Evolutionary conservation across 1,140 invertebrate genomes (phyloP).

Genomic region (Ectropis grisescens): DNA sequence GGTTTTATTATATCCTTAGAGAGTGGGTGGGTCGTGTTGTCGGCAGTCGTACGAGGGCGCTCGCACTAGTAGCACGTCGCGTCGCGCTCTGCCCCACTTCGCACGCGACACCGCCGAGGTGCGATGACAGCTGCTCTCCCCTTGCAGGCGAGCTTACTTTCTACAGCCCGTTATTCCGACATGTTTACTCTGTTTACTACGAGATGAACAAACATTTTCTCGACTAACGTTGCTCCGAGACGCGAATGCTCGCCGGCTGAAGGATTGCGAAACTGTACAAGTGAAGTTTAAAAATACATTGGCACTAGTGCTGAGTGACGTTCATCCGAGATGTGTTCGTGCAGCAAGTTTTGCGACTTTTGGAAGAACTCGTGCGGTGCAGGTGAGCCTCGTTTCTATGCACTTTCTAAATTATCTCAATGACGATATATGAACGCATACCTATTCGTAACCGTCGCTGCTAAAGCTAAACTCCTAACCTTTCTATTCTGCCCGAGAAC

Average conservation of each 20-base stretch:
- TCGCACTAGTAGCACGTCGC: constrained; percentile 30
- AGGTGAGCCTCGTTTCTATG: constrained; percentile 35
- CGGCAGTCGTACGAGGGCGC: constrained; percentile 49
- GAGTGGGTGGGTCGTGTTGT: constrained; percentile 3
- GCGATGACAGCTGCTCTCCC: constrained; percentile 33
- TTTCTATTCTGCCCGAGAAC: no score
- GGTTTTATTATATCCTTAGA: constrained; percentile 32
- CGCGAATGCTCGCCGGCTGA: constrained; percentile 37
- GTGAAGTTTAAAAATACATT: constrained; percentile 68
- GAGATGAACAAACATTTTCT: constrained; percentile 34
- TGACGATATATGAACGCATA: no score
- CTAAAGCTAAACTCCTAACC: no score
- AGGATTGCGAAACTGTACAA: constrained; percentile 61
- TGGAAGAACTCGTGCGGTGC: constrained; percentile 61
- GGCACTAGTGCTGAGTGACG: constrained; percentile 49
- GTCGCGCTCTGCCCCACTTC: constrained; percentile 8
- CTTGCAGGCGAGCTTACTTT: constrained; percentile 32
- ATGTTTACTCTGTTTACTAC: constrained; percentile 41
- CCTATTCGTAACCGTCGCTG: no score
- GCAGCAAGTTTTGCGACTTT: constrained; percentile 64
- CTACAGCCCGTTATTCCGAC: constrained; percentile 46
- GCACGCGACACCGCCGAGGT: constrained; percentile 9
- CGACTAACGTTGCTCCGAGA: constrained; percentile 29
- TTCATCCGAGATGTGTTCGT: constrained; percentile 51
- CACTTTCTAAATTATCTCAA: constrained; percentile 10